phyloP scores from a whole-genome alignment of 2,797 vertebrate species.

The Vultur gryphus region DNA sequence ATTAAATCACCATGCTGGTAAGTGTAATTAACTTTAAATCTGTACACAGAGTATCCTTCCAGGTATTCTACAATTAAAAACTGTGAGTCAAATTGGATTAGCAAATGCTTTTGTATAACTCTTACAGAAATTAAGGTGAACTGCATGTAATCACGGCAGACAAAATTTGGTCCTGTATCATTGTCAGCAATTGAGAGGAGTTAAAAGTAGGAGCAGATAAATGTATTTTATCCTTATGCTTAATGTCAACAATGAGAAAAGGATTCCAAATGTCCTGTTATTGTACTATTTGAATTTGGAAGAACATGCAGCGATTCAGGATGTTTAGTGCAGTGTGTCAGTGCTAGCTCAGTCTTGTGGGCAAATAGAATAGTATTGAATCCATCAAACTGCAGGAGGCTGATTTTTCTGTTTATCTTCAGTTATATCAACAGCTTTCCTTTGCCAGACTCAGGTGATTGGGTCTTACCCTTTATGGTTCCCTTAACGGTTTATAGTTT shows the following conservation, averaged over 20 bases:
- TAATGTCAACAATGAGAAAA: not conserved
- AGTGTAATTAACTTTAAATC: not conserved
- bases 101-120: not conserved
- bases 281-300: not conserved
- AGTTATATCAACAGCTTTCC: not conserved
- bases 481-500: not conserved
- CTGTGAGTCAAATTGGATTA: not conserved
- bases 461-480: not conserved
- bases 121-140: not conserved
- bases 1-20: not conserved
- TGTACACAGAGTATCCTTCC: not conserved
- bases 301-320: not conserved
- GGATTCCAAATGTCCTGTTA: not conserved
- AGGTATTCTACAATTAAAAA: not conserved
- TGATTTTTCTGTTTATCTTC: constrained; percentile 5
- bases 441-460: not conserved
- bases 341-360: not conserved
- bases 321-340: not conserved
- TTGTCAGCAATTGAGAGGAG: not conserved
- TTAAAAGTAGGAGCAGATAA: not conserved
- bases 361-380: not conserved
- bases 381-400: not conserved
- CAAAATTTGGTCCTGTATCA: not conserved
- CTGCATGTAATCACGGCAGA: not conserved
- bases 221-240: not conserved